Evolutionary conservation across 2,888 invertebrate genomes (phyloP).

Genomic region (Brachylomia viminalis): DNA sequence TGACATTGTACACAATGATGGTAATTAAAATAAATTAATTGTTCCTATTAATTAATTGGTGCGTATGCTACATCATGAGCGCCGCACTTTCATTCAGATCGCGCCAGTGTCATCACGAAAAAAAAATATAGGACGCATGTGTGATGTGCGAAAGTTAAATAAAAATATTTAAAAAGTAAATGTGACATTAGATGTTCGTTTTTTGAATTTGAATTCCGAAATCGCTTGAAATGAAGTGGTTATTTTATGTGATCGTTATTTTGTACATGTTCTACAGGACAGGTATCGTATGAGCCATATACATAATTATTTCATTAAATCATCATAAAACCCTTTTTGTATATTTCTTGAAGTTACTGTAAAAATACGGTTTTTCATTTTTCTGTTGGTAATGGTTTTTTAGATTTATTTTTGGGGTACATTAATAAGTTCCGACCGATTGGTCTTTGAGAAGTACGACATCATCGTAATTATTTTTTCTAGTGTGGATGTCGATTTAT

Average conservation of each 20-base stretch:
- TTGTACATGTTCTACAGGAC: constrained; percentile 81
- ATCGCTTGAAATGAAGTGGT: constrained; percentile 80
- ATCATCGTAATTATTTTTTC: too few species aligned
- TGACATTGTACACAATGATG: constrained; percentile 71
- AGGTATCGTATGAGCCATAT: constrained; percentile 69
- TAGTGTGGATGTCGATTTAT: not conserved
- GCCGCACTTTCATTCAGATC: constrained; percentile 63
- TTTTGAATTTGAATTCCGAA: constrained; percentile 38
- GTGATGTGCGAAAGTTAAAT: constrained; percentile 25
- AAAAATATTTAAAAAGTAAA: constrained; percentile 20
- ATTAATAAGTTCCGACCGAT: not conserved
- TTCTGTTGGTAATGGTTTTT: not conserved
- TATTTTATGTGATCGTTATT: constrained; percentile 79
- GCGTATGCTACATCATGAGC: constrained; percentile 30
- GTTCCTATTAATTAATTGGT: constrained; percentile 66
- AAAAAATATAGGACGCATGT: constrained; percentile 22
- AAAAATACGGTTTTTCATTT: not conserved
- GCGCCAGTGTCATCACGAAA: constrained; percentile 56
- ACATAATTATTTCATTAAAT: too few species aligned
- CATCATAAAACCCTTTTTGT: not conserved
- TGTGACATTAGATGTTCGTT: constrained; percentile 14
- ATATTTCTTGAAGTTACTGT: not conserved
- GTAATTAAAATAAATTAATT: constrained; percentile 69
- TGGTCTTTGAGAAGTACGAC: not conserved
- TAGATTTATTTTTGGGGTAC: not conserved